These are phyloP conservation scores for Cossypha heuglini DNA, from an alignment of 2,797 vertebrate genomes.

Conservation along the genomic window DNA sequence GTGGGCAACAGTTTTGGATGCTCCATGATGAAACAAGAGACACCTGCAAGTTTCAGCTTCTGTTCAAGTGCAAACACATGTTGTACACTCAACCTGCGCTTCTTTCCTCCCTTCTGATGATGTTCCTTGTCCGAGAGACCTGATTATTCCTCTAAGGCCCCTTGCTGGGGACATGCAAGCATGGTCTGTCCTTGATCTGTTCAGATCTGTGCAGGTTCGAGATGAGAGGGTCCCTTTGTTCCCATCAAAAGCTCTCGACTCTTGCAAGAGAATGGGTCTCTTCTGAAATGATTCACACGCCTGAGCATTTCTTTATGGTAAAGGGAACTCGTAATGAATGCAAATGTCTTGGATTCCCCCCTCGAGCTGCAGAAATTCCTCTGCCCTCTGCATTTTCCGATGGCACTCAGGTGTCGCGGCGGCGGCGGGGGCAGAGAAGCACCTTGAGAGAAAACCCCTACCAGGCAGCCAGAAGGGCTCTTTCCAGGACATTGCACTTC, in stretches of 20 bases:
- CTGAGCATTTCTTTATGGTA: background rate
- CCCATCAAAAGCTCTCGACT: background rate
- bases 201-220: background rate
- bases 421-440: background rate
- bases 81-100: background rate
- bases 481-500: conserved; percentile 41
- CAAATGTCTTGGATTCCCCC: background rate
- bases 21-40: rapidly evolving
- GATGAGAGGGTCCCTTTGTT: conserved; percentile 4
- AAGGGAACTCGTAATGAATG: background rate
- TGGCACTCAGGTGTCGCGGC: background rate
- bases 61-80: background rate
- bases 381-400: background rate
- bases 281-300: background rate
- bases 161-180: background rate
- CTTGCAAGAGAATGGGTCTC: background rate
- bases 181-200: background rate
- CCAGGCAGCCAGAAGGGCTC: conserved; percentile 24
- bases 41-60: background rate
- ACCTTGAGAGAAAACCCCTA: background rate
- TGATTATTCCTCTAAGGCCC: background rate
- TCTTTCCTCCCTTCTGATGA: background rate
- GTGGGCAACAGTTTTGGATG: background rate
- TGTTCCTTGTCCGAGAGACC: background rate
- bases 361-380: background rate